Percentiles rank a stretch among this genome's conserved stretches.
Evolutionary conservation across 2,113 vertebrate genomes (phyloP).

Genomic region (Ptyas mucosa): DNA sequence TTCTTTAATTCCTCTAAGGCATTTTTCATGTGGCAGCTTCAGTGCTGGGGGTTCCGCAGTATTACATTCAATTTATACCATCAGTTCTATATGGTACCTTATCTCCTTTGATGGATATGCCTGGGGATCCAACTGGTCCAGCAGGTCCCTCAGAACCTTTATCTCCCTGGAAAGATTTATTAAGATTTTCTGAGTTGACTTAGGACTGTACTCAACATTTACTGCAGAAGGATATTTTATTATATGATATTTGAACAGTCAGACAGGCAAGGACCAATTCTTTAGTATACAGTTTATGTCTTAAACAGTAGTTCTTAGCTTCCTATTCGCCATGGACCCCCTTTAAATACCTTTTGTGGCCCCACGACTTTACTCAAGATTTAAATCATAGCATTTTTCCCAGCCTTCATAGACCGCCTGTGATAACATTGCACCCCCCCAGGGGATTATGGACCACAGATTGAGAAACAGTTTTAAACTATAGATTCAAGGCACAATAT

Average conservation of each 20-base stretch:
- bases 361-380: not conserved
- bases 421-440: not conserved
- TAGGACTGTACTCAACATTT: not conserved
- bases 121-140: constrained; percentile 72
- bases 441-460: too few species aligned
- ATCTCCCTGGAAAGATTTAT: constrained; percentile 74
- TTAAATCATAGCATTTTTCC: not conserved
- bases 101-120: constrained; percentile 76
- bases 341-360: not conserved
- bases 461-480: not conserved
- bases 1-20: not conserved
- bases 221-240: not conserved
- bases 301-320: not conserved
- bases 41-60: not conserved
- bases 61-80: not conserved
- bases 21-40: not conserved
- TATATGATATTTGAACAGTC: not conserved
- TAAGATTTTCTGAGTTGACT: not conserved
- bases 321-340: not conserved
- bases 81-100: constrained; percentile 68
- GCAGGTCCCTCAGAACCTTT: constrained; percentile 75
- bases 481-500: not conserved
- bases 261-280: not conserved
- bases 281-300: not conserved
- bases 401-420: not conserved